Evolutionary conservation across 2,888 invertebrate species (phyloP), one percentile per base, ranked within the genome.

Genomic region (Pyrrhosoma nymphula): DNA sequence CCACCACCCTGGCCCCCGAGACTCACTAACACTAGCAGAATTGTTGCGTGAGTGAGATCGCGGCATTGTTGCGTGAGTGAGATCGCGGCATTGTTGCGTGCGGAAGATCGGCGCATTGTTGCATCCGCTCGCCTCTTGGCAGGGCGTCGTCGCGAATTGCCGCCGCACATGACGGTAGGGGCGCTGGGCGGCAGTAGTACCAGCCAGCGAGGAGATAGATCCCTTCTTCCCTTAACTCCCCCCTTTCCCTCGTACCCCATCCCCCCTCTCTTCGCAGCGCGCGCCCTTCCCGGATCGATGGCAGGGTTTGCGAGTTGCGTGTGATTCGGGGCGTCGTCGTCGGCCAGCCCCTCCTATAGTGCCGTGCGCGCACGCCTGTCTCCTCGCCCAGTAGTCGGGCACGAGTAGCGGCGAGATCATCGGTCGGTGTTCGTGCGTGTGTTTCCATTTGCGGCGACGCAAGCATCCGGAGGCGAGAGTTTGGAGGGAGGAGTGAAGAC

Each of bases 221-320:
- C 8, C 47, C 8, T 8, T 8, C 47, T 47, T 4, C n/a, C n/a
- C 47, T 47, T 47, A 2, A 4, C 47, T 47, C 47, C 8, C 8
- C 47, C 47, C 47, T 47, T 47, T 47, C 47, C 47, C 8, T 8
- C 47, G 4, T 8, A 2, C 47, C 47, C 8, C 47, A 47, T 47
- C 47, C 8, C 26, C 82, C 82, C 35, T 35, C 30, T 35, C 82
- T 35, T 26, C 82, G 82, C 69, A 69, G 69, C 47, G 47, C 47
- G 47, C 69, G 69, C 69, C n/a, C 69, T 69, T 69, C 16, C 16
- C 82, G 82, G 82, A 82, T 82, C 82, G 82, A 82, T 82, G 82
- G 82, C 82, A 82, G 82, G 82, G 82, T 14, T 35, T 82, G 82
- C 82, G 16, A 35, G 35, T 35, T 35, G 82, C n/a, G 26, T 82